These are phyloP conservation scores for Agelas oroides DNA, from an alignment of 37 sponge, comb jelly and placozoan genomes.

Conservation along the genomic window DNA sequence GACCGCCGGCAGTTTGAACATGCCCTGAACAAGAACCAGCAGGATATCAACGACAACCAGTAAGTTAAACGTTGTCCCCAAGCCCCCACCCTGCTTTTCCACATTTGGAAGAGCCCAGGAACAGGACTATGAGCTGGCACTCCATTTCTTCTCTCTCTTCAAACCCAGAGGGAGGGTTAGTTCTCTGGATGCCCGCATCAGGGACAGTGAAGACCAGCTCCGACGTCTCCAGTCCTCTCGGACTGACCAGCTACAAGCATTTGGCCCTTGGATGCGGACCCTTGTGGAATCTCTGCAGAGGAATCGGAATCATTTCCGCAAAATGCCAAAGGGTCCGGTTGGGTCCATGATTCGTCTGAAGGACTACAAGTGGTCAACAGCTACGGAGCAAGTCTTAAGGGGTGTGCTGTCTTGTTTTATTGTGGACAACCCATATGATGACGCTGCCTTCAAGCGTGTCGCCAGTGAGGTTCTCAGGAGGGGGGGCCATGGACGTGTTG, in stretches of 20 bases:
- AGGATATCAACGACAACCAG: background rate
- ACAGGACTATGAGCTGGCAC: too few relatives aligned
- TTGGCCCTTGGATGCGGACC: conserved; percentile 61
- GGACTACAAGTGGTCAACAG: conserved; percentile 80
- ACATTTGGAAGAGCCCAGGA: too few relatives aligned
- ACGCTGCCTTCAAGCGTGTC: background rate
- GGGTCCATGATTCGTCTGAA: conserved; percentile 65
- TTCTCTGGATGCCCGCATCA: background rate
- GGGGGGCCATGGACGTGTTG: background rate
- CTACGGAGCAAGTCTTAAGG: conserved; percentile 65
- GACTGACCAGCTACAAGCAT: conserved; percentile 45
- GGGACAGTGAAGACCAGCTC: conserved; percentile 38
- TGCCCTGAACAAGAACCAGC: background rate
- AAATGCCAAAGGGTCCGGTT: conserved; percentile 75
- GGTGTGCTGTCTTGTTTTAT: conserved; percentile 56
- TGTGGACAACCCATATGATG: conserved; percentile 75
- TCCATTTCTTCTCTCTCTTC: too few relatives aligned
- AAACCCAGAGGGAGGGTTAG: conserved; percentile 17
- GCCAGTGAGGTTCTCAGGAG: background rate
- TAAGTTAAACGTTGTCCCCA: background rate
- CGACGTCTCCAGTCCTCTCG: conserved; percentile 43
- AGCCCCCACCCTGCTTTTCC: too few relatives aligned
- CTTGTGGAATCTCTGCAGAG: conserved; percentile 51
- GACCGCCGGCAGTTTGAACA: conserved; percentile 29
- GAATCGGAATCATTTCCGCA: conserved; percentile 30